Base-by-base conservation (phyloP, 2,888 invertebrate genomes). In the Augochlorella aurata region DNA sequence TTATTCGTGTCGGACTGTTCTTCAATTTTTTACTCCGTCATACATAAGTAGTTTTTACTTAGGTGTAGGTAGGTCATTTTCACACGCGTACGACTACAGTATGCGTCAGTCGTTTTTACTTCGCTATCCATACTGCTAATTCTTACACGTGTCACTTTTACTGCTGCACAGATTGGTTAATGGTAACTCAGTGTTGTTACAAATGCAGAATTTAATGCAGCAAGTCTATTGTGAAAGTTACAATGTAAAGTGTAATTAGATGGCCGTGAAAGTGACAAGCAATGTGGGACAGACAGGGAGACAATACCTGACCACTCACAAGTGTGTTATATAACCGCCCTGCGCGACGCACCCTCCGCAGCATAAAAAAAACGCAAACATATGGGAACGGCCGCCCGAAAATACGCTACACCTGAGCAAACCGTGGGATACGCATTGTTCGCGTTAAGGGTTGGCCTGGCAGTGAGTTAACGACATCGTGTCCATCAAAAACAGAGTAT, bases 391-490 rank as follows among this genome's bases (percentile, higher is more conserved):
- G 10, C 24, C 49, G 67, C 14, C 14, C 10, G 12, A 65, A 52
- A 29, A 14, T 54, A 67, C 47, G 14, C 38, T 21, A n/a, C 63
- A 50, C 38, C 72, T 63, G 63, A 16, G n/a, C 14, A n/a, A 29
- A 65, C 38, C 44, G n/a, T n/a, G 63, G 65, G 24, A 18, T 49
- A 44, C 65, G 12, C 38, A 3, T 7, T 18, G 16, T 12, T 5
- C 21, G 2, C 14, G 66, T 21, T n/a, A 68, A 21, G 47, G 29
- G 67, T 3, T 16, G 63, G 38, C 21, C 8, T 50, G 18, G 21
- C 44, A 71, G 58, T 66, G 71, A 77, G 67, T 71, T 52, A 69
- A 66, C 67, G 74, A 72, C 74, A 63, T 80, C 52, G 63, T 74
- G 74, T 52, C 76, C 71, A 0, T 24, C 24, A n/a, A 58, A 77